Percentiles rank a stretch among this genome's conserved stretches.
These are phyloP conservation scores for Argyrosomus regius DNA, from an alignment of 2,797 vertebrate species.

Conservation along the genomic window DNA sequence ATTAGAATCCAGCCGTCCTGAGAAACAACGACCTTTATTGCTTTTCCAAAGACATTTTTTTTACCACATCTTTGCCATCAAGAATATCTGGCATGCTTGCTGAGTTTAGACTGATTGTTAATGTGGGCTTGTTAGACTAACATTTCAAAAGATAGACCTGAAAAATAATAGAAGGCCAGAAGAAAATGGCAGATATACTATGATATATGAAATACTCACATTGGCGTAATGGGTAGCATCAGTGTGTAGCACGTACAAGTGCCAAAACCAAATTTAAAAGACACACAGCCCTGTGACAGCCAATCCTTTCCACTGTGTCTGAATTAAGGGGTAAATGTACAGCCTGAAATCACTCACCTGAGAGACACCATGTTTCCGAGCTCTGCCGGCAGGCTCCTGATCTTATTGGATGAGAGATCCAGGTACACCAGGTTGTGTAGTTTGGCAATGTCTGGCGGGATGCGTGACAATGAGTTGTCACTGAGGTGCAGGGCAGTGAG, in stretches of 20 bases:
- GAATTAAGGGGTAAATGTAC: neutral
- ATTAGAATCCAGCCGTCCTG: conserved; percentile 49
- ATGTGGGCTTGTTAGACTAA: neutral
- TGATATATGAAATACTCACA: neutral
- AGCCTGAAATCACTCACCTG: conserved; percentile 86
- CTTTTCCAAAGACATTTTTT: conserved; percentile 9
- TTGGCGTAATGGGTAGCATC: neutral
- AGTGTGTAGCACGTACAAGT: neutral
- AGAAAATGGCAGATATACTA: neutral
- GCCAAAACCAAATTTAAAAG: neutral
- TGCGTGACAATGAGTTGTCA: conserved; percentile 97
- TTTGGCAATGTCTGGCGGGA: conserved; percentile 99
- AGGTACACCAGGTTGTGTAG: conserved; percentile 98
- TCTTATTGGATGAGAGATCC: conserved; percentile 99
- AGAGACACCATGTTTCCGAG: conserved; percentile 99
- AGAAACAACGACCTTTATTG: conserved; percentile 12
- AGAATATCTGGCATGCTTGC: neutral
- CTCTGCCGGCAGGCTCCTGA: conserved; percentile 98
- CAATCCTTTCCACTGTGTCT: neutral
- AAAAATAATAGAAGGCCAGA: neutral
- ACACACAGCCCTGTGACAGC: neutral
- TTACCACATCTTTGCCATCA: neutral
- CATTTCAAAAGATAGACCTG: neutral
- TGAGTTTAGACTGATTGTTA: neutral
- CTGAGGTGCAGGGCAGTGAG: conserved; percentile 98